phyloP scores from a whole-genome alignment of 2,113 vertebrate species.

The Glaucidium brasilianum region DNA sequence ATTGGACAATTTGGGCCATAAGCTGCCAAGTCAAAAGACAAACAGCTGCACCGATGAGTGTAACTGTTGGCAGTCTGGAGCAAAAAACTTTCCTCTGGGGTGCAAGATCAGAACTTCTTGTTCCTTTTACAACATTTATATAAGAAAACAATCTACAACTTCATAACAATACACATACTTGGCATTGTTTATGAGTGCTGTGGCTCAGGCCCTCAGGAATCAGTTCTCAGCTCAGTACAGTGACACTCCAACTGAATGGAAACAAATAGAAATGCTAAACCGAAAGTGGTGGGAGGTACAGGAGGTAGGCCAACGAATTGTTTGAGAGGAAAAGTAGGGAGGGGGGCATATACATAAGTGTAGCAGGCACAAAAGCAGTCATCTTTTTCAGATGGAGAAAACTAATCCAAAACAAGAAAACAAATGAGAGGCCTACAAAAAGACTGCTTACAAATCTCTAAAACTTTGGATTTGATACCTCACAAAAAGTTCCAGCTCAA shows the following conservation, averaged over 20 bases:
- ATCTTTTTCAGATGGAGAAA: background rate
- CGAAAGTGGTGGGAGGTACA: background rate
- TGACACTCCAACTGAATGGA: background rate
- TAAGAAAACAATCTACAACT: constrained; percentile 15
- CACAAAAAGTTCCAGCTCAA: background rate
- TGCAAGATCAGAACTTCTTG: constrained; percentile 34
- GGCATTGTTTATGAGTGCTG: background rate
- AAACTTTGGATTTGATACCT: background rate
- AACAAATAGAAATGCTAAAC: background rate
- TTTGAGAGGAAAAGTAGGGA: background rate
- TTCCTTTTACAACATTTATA: background rate
- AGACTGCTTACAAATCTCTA: background rate
- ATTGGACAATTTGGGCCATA: background rate
- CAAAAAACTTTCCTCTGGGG: constrained; percentile 10
- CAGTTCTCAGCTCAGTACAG: background rate
- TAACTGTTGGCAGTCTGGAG: background rate
- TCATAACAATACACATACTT: background rate
- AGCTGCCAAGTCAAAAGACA: background rate
- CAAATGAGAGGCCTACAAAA: background rate
- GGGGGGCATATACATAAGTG: background rate
- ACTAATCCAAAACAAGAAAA: background rate
- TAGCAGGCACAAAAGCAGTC: background rate
- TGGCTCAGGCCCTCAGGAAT: background rate
- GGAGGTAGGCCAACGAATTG: background rate
- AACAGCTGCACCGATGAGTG: constrained; percentile 17